Percentiles rank a stretch among this genome's conserved stretches.
Evolutionary conservation across 2,797 vertebrate genomes (phyloP).

Genomic region (Nyctalus aviator): DNA sequence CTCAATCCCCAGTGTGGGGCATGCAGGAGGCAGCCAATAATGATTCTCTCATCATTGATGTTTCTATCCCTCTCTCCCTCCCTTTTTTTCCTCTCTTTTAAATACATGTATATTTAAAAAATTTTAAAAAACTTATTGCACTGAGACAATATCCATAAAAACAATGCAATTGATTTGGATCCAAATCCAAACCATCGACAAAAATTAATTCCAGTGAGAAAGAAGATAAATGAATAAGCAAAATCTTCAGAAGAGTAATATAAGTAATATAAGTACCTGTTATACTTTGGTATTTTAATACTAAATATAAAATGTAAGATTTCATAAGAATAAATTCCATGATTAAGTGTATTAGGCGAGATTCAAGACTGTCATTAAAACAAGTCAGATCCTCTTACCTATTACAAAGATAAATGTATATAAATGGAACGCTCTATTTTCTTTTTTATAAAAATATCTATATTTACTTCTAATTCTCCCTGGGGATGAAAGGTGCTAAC

Average conservation of each 20-base stretch:
- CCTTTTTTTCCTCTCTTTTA: too few species aligned
- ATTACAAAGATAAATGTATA: background rate
- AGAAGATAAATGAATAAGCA: background rate
- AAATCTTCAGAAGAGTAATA: background rate
- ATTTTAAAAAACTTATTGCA: background rate
- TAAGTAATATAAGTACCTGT: background rate
- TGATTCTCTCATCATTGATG: too few species aligned
- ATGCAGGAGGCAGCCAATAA: too few species aligned
- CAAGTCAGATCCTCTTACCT: background rate
- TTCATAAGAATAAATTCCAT: constrained; percentile 9
- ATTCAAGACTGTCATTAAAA: background rate
- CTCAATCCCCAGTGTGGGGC: too few species aligned
- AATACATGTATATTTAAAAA: too few species aligned
- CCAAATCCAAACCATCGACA: background rate
- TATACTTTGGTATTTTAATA: background rate
- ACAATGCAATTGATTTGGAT: background rate
- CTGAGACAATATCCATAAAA: background rate
- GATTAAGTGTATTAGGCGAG: constrained; percentile 1
- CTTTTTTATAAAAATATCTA: background rate
- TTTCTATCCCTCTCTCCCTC: too few species aligned
- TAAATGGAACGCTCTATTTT: constrained; percentile 21
- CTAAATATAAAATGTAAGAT: background rate
- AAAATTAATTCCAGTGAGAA: background rate
- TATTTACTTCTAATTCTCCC: constrained; percentile 14
- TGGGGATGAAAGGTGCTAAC: background rate